These are phyloP conservation scores for Anticlea derivata DNA, from an alignment of 2,888 invertebrate genomes.

Conservation along the genomic window DNA sequence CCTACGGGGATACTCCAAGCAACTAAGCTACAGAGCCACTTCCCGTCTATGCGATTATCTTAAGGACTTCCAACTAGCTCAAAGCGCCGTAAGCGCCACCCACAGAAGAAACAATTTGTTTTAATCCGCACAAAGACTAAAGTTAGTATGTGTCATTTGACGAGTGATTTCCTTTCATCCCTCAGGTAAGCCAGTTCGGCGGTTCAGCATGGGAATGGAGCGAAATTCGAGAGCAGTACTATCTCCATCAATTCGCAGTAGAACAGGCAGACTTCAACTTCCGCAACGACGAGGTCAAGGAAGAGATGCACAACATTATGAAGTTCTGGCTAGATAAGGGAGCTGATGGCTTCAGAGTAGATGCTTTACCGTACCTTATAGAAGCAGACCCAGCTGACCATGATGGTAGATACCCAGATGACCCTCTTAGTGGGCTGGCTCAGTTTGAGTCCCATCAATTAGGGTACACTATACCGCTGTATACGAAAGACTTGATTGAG, in stretches of 20 bases:
- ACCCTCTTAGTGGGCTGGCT: conserved; percentile 71
- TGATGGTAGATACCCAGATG: conserved; percentile 71
- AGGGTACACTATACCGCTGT: conserved; percentile 83
- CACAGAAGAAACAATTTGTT: too few species aligned
- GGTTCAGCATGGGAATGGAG: conserved; percentile 89
- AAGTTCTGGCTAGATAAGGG: conserved; percentile 90
- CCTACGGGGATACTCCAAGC: too few species aligned
- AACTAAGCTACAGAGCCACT: too few species aligned
- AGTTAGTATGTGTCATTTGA: background rate
- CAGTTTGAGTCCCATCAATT: conserved; percentile 77
- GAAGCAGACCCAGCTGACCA: conserved; percentile 75
- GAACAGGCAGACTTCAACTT: conserved; percentile 88
- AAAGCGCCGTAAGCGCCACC: too few species aligned
- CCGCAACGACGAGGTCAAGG: conserved; percentile 80
- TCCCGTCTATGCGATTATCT: too few species aligned
- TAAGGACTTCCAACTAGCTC: too few species aligned
- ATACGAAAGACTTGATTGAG: conserved; percentile 85
- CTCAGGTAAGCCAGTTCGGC: conserved; percentile 81
- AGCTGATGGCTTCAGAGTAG: conserved; percentile 90
- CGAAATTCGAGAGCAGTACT: conserved; percentile 85
- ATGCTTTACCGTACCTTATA: conserved; percentile 85
- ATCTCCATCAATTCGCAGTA: conserved; percentile 86
- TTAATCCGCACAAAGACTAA: too few species aligned
- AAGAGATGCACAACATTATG: conserved; percentile 85
- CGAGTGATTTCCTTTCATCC: background rate